These are phyloP conservation scores for Ceratosolen solmsi DNA, from an alignment of 1,140 invertebrate genomes.

Conservation along the genomic window DNA sequence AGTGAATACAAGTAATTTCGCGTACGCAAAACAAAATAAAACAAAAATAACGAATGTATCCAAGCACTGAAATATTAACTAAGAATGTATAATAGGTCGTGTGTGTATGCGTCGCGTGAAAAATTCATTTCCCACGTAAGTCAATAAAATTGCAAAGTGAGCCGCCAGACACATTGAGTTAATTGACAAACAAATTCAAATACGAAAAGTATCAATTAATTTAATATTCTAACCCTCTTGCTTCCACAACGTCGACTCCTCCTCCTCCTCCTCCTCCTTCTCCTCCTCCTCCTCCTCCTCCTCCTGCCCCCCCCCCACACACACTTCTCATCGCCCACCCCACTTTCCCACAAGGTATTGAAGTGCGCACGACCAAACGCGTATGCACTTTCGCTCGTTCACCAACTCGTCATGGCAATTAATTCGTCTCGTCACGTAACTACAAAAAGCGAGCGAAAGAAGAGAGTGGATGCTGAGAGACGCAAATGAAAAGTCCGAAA, in stretches of 20 bases:
- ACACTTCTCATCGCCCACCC: background rate
- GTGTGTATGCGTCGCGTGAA: background rate
- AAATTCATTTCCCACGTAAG: background rate
- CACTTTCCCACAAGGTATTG: too few relatives aligned
- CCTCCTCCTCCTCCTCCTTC: too few relatives aligned
- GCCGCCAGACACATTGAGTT: background rate
- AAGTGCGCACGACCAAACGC: background rate
- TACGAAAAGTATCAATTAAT: slow-evolving; percentile 22
- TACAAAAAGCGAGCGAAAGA: slow-evolving; percentile 25
- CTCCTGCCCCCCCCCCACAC: too few relatives aligned
- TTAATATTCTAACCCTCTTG: slow-evolving; percentile 7
- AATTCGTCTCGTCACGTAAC: slow-evolving; percentile 31
- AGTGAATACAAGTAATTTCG: background rate
- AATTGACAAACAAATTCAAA: background rate
- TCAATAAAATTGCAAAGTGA: background rate
- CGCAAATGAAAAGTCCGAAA: slow-evolving; percentile 39
- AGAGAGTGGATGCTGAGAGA: background rate
- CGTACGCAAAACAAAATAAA: too few relatives aligned
- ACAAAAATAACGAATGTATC: background rate
- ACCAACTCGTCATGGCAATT: slow-evolving; percentile 34
- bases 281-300: too few relatives aligned
- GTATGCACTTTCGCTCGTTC: background rate
- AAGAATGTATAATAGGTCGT: background rate
- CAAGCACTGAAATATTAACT: background rate
- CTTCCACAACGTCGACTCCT: too few relatives aligned